These are phyloP conservation scores for Zelostemma sp. DNA, from an alignment of 1,140 invertebrate species.

Conservation along the genomic window DNA sequence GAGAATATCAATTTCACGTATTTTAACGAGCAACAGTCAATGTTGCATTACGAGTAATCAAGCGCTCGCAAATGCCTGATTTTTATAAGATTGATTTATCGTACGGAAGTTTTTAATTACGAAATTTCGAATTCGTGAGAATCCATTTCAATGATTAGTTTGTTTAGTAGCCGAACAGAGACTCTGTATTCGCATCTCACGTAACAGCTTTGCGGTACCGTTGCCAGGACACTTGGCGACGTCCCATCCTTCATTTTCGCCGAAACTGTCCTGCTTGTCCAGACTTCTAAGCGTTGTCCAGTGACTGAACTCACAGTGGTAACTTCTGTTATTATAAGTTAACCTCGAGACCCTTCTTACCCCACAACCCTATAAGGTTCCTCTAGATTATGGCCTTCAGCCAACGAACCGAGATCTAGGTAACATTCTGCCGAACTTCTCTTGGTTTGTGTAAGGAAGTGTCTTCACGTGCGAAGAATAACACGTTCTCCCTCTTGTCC, in stretches of 20 bases:
- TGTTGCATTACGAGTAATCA: too few species aligned
- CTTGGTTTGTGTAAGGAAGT: slow-evolving; percentile 66
- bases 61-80: too few species aligned
- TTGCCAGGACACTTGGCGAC: slow-evolving; percentile 66
- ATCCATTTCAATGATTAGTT: slow-evolving; percentile 59
- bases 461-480: slow-evolving; percentile 63
- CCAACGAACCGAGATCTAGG: slow-evolving; percentile 63
- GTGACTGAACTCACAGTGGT: slow-evolving; percentile 62
- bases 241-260: slow-evolving; percentile 65
- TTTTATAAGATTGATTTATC: background rate
- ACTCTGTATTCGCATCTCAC: slow-evolving; percentile 31
- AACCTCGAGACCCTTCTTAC: slow-evolving; percentile 55
- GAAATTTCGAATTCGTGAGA: slow-evolving; percentile 38
- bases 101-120: too few species aligned
- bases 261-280: slow-evolving; percentile 52
- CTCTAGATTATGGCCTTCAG: slow-evolving; percentile 67
- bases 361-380: slow-evolving; percentile 30
- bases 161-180: slow-evolving; percentile 30
- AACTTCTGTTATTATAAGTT: slow-evolving; percentile 72
- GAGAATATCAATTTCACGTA: slow-evolving; percentile 51
- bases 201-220: slow-evolving; percentile 46
- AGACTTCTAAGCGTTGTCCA: slow-evolving; percentile 56
- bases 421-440: slow-evolving; percentile 59
- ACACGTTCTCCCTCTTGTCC: slow-evolving; percentile 62
- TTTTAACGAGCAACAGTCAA: slow-evolving; percentile 54